Evolutionary conservation across 1,140 invertebrate genomes (phyloP).

Genomic region (Atopsyche davidsoni): DNA sequence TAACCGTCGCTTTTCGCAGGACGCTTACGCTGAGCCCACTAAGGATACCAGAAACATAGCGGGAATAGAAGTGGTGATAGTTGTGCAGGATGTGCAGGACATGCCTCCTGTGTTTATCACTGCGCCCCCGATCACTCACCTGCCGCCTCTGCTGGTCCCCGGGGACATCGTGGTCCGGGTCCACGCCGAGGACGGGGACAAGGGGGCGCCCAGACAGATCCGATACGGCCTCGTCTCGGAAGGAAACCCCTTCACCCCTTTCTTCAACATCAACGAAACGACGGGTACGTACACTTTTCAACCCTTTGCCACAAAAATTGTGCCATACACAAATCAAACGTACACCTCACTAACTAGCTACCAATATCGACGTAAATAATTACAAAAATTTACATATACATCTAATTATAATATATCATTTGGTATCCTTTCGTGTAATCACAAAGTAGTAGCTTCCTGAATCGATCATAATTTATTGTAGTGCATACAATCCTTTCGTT

Average conservation of each 20-base stretch:
- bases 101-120: slow-evolving; percentile 77
- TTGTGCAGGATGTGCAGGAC: slow-evolving; percentile 81
- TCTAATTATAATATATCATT: too few relatives aligned
- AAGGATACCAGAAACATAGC: slow-evolving; percentile 82
- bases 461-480: too few relatives aligned
- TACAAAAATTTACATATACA: too few relatives aligned
- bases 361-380: too few relatives aligned
- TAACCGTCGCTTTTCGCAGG: slow-evolving; percentile 48
- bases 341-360: too few relatives aligned
- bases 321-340: too few relatives aligned
- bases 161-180: slow-evolving; percentile 65
- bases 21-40: slow-evolving; percentile 73
- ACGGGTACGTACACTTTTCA: slow-evolving; percentile 54
- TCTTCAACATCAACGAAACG: slow-evolving; percentile 76
- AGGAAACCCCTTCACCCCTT: slow-evolving; percentile 72
- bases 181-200: slow-evolving; percentile 83
- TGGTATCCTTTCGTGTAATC: too few relatives aligned
- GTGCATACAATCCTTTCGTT: too few relatives aligned
- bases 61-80: slow-evolving; percentile 69
- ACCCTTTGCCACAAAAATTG: too few relatives aligned
- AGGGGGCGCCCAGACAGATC: slow-evolving; percentile 72
- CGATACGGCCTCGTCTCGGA: slow-evolving; percentile 78
- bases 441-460: too few relatives aligned
- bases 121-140: slow-evolving; percentile 70
- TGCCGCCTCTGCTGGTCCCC: slow-evolving; percentile 56